Evolutionary conservation across 2,797 vertebrate genomes (phyloP), one percentile per base, ranked within the genome.

Genomic region (Steatocranus sp.): DNA sequence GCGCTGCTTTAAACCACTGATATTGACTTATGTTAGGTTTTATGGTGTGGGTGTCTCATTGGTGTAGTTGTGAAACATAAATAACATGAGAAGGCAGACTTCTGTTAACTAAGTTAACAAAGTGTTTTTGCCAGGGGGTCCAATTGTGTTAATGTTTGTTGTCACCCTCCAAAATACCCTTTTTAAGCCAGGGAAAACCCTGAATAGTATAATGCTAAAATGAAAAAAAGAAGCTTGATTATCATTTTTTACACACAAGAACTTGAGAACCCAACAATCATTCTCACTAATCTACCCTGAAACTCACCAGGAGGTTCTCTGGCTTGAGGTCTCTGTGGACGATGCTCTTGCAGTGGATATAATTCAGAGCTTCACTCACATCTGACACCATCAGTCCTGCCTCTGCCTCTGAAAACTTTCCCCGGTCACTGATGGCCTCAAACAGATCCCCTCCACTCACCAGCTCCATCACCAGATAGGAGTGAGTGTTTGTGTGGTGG

Each of bases 291-390:
- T 48, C 46, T 63, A 7, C 27, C 15, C 30, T 46, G 20, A 63
- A 48, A 91, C 97, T 97, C 93, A 99, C 99, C 96, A 99, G 90
- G 17, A 99, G 96, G 90, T 99, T 99, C 87, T 99, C 99, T 6
- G 99, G 99, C 94, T 99, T 99, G 77, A 99, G 95, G 83, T 99
- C 99, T 82, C 99, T 95, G 93, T 99, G 98, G 77, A 98, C 98
- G 3, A 99, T 98, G 82, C 94, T 97, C 94, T 97, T 98, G 91
- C 93, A 91, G 49, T 99, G 99, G 90, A 99, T 97, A 93, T 99
- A 99, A 82, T 96, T 96, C 3, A 99, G 95, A 0, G 98, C 99
- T 81, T 97, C 94, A 9, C 98, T 97, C 79, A 99, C 92, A 63
- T 99, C 98, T 15, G 91, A 96, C 91, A 99, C 96, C 97, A 99